A percentile compares a stretch with the other conserved stretches of the same genome.
These are phyloP conservation scores for Paedocypris sp. DNA, from an alignment of 2,113 vertebrate species.

Conservation along the genomic window DNA sequence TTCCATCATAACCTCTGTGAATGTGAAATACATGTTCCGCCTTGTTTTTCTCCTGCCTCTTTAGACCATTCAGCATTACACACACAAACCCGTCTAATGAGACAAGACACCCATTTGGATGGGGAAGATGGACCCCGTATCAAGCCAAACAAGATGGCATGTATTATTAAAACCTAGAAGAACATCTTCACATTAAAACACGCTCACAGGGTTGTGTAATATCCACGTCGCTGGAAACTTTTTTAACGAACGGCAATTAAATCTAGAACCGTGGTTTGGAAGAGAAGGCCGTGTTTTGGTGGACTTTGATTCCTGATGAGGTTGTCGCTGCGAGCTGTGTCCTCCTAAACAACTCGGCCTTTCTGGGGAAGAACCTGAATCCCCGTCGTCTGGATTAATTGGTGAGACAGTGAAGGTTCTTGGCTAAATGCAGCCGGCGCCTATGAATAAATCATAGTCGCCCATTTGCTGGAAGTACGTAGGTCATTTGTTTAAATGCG, in stretches of 20 bases:
- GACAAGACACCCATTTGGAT: not conserved
- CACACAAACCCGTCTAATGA: not conserved
- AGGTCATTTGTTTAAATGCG: constrained; percentile 51
- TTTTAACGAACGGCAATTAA: no score
- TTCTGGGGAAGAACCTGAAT: not conserved
- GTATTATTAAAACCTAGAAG: constrained; percentile 19
- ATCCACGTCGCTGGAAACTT: no score
- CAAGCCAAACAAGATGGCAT: no score
- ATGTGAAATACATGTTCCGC: not conserved
- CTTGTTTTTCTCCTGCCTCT: not conserved
- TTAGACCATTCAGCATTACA: not conserved
- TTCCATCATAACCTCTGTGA: not conserved
- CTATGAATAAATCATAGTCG: constrained; percentile 55
- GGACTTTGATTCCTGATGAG: not conserved
- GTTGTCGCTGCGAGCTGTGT: not conserved
- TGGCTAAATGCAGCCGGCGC: constrained; percentile 30
- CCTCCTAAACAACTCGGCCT: not conserved
- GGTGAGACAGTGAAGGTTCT: constrained; percentile 21
- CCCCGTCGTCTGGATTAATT: constrained; percentile 21
- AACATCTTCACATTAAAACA: not conserved
- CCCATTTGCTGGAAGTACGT: constrained; percentile 36
- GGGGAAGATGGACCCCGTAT: not conserved
- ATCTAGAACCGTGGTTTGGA: no score
- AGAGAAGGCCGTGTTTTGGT: not conserved
- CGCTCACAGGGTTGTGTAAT: not conserved